Percentiles rank a stretch among this genome's conserved stretches.
Conservation (phyloP, 2,113 vertebrate species). For the Saccopteryx bilineata region DNA sequence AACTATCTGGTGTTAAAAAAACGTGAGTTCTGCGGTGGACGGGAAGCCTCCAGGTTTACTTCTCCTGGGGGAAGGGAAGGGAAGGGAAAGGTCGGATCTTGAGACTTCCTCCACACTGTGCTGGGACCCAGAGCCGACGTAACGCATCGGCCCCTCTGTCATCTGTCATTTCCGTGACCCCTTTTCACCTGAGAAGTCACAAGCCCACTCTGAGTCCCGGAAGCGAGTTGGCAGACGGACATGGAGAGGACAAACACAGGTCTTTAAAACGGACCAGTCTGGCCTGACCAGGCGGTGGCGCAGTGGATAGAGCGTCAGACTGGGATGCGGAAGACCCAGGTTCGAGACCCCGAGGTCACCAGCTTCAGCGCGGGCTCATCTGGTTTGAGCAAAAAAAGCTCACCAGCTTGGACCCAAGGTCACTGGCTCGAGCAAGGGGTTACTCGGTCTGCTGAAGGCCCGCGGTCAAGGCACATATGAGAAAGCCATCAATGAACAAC, state of each 20-base stretch:
- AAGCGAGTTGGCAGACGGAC: neutral
- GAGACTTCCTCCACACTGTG: neutral
- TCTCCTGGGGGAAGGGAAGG: neutral
- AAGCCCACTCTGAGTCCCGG: neutral
- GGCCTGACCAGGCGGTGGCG: neutral
- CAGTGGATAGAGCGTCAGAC: too few species aligned
- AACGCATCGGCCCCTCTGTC: neutral
- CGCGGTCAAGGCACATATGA: too few species aligned
- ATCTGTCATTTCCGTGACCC: too few species aligned
- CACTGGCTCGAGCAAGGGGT: too few species aligned
- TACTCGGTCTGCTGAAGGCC: too few species aligned
- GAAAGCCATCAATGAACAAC: too few species aligned
- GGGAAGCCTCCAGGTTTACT: neutral
- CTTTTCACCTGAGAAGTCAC: neutral
- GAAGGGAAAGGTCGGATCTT: neutral
- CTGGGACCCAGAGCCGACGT: neutral
- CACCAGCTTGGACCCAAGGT: too few species aligned
- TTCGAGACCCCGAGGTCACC: too few species aligned
- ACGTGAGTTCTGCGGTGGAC: neutral
- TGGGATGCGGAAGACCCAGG: too few species aligned
- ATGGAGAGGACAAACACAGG: neutral
- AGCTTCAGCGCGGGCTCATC: too few species aligned
- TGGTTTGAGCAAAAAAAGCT: too few species aligned
- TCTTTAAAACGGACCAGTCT: neutral
- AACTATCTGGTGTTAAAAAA: neutral